Conservation (phyloP, 2,113 vertebrate species). For the Sarotherodon lohbergeri region DNA sequence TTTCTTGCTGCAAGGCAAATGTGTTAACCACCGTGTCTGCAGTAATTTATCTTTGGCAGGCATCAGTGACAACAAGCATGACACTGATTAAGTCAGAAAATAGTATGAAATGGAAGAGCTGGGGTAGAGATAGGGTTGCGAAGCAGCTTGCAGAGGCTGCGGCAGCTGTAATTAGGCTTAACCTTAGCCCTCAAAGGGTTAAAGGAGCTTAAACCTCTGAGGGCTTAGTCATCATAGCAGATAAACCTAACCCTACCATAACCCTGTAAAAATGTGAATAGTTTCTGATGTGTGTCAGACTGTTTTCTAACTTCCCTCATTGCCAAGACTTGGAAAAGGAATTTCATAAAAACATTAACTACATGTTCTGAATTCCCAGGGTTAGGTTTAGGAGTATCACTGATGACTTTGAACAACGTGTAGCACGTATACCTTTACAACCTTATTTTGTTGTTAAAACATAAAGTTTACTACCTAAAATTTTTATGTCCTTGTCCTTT, state of each 20-base stretch:
- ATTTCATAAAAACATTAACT: neutral
- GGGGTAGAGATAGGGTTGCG: neutral
- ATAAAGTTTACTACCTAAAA: neutral
- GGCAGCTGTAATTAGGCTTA: neutral
- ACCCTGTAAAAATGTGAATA: neutral
- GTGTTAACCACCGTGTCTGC: neutral
- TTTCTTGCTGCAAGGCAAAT: neutral
- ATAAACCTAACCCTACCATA: neutral
- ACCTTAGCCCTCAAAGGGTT: neutral
- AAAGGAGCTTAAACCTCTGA: neutral
- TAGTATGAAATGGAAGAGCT: neutral
- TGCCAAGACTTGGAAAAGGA: neutral
- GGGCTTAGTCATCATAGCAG: neutral
- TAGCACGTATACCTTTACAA: neutral
- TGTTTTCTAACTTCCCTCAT: neutral
- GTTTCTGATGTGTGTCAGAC: neutral
- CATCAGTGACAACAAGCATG: neutral
- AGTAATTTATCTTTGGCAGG: neutral
- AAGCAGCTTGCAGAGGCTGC: neutral
- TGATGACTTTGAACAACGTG: neutral
- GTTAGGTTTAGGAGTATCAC: neutral
- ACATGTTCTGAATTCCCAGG: neutral
- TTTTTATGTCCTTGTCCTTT: neutral
- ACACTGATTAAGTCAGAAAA: neutral
- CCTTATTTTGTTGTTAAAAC: neutral